Evolutionary conservation across 2,113 vertebrate genomes (phyloP).

Genomic region (Chaetorhynchus papuensis): DNA sequence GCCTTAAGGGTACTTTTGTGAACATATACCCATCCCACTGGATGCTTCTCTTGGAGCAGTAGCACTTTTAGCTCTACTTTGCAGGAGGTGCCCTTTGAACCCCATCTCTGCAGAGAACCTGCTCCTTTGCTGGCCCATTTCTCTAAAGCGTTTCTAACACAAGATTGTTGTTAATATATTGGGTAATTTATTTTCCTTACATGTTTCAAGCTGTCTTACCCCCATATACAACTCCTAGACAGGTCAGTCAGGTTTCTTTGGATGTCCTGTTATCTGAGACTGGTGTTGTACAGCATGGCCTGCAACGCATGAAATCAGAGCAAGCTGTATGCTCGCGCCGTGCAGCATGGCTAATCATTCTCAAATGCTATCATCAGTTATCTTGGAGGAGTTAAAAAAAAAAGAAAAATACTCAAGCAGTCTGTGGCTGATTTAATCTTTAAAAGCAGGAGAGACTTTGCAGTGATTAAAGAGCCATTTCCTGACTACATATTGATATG

Average conservation of each 20-base stretch:
- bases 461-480: conserved; percentile 67
- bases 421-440: conserved; percentile 58
- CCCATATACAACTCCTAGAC: background rate
- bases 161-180: background rate
- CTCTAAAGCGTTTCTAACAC: background rate
- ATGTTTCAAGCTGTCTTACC: background rate
- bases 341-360: conserved; percentile 26
- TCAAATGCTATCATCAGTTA: conserved; percentile 44
- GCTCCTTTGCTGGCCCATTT: background rate
- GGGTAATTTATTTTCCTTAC: conserved; percentile 1
- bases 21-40: background rate
- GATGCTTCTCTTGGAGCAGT: background rate
- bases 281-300: background rate
- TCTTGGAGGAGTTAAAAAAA: conserved; percentile 40
- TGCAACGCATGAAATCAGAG: conserved; percentile 41
- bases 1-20: background rate
- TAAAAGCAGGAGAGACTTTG: conserved; percentile 55
- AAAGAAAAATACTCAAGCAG: background rate
- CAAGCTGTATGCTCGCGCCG: background rate
- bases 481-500: conserved; percentile 53
- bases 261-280: conserved; percentile 30
- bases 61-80: background rate
- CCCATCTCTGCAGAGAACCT: fast-evolving
- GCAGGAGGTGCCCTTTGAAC: background rate
- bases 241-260: background rate